Evolutionary conservation across 2,888 invertebrate species (phyloP).

Genomic region (Philhelius pedissequus): DNA sequence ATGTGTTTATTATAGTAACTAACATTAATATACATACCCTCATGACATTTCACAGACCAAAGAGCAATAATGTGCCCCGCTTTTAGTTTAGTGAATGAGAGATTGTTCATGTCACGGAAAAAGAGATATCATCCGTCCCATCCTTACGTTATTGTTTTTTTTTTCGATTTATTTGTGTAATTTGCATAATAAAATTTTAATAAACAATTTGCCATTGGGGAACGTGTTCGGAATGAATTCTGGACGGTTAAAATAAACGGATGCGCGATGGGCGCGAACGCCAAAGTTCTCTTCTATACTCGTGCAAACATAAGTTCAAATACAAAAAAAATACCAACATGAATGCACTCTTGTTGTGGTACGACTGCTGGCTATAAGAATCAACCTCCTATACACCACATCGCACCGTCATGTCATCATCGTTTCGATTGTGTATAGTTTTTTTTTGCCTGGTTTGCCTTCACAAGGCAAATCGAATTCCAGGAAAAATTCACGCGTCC

Average conservation of each 20-base stretch:
- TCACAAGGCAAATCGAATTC: constrained; percentile 55
- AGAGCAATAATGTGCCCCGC: not conserved
- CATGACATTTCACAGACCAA: not conserved
- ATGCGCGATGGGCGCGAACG: constrained; percentile 32
- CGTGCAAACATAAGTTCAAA: not conserved
- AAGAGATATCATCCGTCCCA: not conserved
- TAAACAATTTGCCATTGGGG: constrained; percentile 67
- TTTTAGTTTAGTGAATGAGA: constrained; percentile 4
- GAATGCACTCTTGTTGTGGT: not conserved
- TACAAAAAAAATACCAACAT: not conserved
- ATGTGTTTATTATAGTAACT: constrained; percentile 10
- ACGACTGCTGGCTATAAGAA: not conserved
- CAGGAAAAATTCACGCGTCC: constrained; percentile 68
- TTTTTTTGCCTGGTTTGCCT: constrained; percentile 15
- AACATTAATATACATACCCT: not conserved
- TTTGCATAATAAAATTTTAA: constrained; percentile 66
- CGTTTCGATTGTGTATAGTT: not conserved
- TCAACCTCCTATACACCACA: not conserved
- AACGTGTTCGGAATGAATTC: constrained; percentile 68
- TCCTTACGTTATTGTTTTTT: not conserved
- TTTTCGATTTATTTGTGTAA: constrained; percentile 56
- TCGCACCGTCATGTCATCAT: not conserved
- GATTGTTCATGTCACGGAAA: constrained; percentile 30
- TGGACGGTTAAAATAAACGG: constrained; percentile 51
- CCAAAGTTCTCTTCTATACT: not conserved